Evolutionary conservation across 23 tunicate species (phyloP).

Genomic region (Styela plicata): DNA sequence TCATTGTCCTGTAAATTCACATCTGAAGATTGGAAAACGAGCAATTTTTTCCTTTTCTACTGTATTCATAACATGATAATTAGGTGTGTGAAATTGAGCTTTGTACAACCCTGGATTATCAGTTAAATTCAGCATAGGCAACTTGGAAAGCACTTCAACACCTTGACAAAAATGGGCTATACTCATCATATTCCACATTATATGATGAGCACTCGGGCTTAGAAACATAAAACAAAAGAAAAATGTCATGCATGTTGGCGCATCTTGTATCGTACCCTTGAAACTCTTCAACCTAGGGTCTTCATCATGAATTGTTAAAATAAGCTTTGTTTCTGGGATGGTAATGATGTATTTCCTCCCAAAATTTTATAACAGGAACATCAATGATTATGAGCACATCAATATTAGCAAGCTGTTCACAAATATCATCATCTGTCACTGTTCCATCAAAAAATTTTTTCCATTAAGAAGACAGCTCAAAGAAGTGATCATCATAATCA

Average conservation of each 20-base stretch:
- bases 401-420: constrained; percentile 64
- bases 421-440: constrained; percentile 62
- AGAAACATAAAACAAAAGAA: constrained; percentile 18
- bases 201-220: constrained; percentile 36
- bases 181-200: constrained; percentile 7
- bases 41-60: constrained; percentile 47
- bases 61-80: constrained; percentile 55
- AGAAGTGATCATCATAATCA: constrained; percentile 76
- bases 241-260: constrained; percentile 14
- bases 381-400: constrained; percentile 83
- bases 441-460: constrained; percentile 74
- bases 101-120: constrained; percentile 67
- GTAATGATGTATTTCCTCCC: constrained; percentile 71
- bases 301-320: constrained; percentile 62
- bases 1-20: constrained; percentile 43
- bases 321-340: constrained; percentile 81
- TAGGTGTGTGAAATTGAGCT: constrained; percentile 62
- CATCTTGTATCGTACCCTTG: constrained; percentile 39
- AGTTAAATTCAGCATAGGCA: constrained; percentile 7
- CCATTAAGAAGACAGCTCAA: constrained; percentile 38
- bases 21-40: constrained; percentile 39
- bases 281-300: constrained; percentile 74
- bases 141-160: constrained; percentile 6
- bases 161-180: constrained; percentile 10
- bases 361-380: constrained; percentile 70